phyloP scores from a whole-genome alignment of 2,888 invertebrate species.

The Philereme transversata region DNA sequence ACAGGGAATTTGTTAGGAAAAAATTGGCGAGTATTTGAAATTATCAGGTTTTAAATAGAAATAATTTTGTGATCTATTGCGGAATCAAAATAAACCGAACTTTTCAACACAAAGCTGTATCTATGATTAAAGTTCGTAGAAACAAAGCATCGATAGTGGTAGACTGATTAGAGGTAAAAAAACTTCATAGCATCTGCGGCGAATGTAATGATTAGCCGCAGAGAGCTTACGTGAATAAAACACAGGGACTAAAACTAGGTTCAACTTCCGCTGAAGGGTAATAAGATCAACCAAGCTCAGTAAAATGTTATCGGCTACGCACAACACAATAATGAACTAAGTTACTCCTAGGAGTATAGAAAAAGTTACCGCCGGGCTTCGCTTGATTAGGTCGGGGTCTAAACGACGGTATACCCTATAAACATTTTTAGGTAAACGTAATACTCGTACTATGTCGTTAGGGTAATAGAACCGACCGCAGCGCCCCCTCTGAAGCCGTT shows the following conservation, averaged over 20 bases:
- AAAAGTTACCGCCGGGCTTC: constrained; percentile 56
- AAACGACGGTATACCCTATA: constrained; percentile 68
- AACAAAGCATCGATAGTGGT: no score
- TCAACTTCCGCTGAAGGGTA: constrained; percentile 31
- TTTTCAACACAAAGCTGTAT: background rate
- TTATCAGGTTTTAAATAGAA: constrained; percentile 20
- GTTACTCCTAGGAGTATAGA: constrained; percentile 40
- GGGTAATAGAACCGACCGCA: constrained; percentile 74
- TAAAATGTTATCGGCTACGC: constrained; percentile 36
- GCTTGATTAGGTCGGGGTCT: constrained; percentile 73
- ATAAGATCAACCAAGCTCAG: constrained; percentile 35
- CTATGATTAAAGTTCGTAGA: no score
- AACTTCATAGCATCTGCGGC: no score
- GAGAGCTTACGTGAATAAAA: constrained; percentile 19
- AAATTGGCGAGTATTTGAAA: constrained; percentile 41
- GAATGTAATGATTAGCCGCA: constrained; percentile 15
- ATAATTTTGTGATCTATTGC: background rate
- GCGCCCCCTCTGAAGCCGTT: constrained; percentile 42
- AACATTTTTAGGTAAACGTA: constrained; percentile 80
- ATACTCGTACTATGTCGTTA: constrained; percentile 79
- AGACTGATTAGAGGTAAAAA: no score
- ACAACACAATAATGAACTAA: constrained; percentile 40
- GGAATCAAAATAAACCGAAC: background rate
- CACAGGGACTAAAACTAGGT: constrained; percentile 26
- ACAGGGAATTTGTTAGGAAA: constrained; percentile 47